Conservation (phyloP, 2,113 vertebrate species). For the Scartelaos histophorus region DNA sequence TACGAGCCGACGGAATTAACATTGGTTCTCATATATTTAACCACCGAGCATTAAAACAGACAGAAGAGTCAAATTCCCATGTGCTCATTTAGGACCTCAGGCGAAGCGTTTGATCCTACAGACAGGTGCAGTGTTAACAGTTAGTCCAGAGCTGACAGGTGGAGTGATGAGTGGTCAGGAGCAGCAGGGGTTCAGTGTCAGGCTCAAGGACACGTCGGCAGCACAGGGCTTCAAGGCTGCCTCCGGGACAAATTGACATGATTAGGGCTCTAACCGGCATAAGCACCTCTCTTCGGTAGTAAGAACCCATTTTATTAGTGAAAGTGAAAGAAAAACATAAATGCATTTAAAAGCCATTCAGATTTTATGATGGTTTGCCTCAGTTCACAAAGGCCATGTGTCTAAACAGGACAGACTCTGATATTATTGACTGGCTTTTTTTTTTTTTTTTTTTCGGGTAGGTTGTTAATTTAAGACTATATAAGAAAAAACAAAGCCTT, state of each 20-base stretch:
- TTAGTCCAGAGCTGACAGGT: constrained; percentile 22
- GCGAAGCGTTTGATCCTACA: constrained; percentile 16
- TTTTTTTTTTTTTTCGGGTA: too few relatives aligned
- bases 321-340: not conserved
- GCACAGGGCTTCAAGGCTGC: constrained; percentile 15
- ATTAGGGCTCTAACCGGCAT: constrained; percentile 12
- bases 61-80: not conserved
- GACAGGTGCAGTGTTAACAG: constrained; percentile 27
- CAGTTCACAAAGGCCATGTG: too few relatives aligned
- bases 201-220: constrained; percentile 35
- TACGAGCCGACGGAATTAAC: not conserved
- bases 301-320: not conserved
- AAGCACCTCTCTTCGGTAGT: not conserved
- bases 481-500: too few relatives aligned
- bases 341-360: not conserved
- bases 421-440: too few relatives aligned
- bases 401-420: too few relatives aligned
- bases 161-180: constrained; percentile 28
- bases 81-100: constrained; percentile 13
- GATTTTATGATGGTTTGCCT: too few relatives aligned
- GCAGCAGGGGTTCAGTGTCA: constrained; percentile 28
- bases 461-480: too few relatives aligned
- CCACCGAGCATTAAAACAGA: not conserved
- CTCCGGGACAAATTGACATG: constrained; percentile 17
- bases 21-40: not conserved